A percentile compares a stretch with the other conserved stretches of the same genome.
These are phyloP conservation scores for Onychostruthus taczanowskii DNA, from an alignment of 2,113 vertebrate genomes.

Conservation along the genomic window DNA sequence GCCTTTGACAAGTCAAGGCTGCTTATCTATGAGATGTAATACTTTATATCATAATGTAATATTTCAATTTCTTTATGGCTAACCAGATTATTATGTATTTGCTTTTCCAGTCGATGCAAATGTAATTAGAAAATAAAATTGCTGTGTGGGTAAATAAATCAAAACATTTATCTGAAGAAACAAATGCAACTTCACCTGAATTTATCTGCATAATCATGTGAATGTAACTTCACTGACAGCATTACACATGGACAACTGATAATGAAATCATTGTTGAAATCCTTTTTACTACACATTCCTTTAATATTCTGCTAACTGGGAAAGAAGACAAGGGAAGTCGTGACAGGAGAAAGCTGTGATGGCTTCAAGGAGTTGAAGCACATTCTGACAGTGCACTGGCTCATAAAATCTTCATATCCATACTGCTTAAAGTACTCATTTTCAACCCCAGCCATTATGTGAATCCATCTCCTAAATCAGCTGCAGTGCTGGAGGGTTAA, in stretches of 20 bases:
- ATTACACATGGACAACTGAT: not conserved
- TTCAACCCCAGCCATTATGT: not conserved
- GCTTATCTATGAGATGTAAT: not conserved
- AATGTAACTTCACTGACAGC: not conserved
- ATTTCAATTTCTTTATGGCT: not conserved
- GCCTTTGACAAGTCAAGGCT: not conserved
- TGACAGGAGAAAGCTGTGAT: not conserved
- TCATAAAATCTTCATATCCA: not conserved
- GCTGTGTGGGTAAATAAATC: not conserved
- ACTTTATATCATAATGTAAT: not conserved
- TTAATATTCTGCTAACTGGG: not conserved
- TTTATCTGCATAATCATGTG: not conserved
- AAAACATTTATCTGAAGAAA: not conserved
- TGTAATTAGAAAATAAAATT: not conserved
- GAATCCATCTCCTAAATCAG: not conserved
- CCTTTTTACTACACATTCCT: not conserved
- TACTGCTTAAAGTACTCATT: not conserved
- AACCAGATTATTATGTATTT: not conserved
- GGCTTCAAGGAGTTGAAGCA: not conserved
- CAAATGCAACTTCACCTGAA: not conserved
- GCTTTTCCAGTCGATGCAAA: not conserved
- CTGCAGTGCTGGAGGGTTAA: not conserved
- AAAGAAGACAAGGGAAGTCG: not conserved
- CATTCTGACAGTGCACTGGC: not conserved
- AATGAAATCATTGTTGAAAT: not conserved